Evolutionary conservation across 2,113 vertebrate species (phyloP), one percentile per base, ranked within the genome.

Genomic region (Odontesthes bonariensis): DNA sequence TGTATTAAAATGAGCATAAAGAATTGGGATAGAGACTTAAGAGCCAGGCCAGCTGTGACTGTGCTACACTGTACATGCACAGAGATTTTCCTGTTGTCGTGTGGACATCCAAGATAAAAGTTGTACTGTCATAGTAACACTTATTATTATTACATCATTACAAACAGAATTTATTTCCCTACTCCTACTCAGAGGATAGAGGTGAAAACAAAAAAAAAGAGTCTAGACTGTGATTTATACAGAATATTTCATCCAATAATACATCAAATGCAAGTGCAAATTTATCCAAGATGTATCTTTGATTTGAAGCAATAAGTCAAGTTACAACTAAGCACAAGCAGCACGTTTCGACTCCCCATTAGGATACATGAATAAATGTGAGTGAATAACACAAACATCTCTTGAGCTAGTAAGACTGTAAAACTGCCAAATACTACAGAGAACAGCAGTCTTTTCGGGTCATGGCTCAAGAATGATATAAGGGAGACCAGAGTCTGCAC

Each of bases 271-370:
- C 6, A 20, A 13, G 27, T 27, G 31, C 10, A 35, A 20, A 62
- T 38, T 57, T 12, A 32, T 20, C 27, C 31, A 19, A 38, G 6
- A 12, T 33, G 3, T 23, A 42, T 10, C 64, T 60, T 20, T 58
- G 76, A 68, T 79, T 44, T 75, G 19, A 40, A 47, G 32, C 61
- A 58, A 55, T 1, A 32, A 14, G 40, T 33, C 27, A 47, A 65
- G 17, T 3, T 23, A 56, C 4, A 55, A 23, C 31, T 53, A 40
- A 63, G 38, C 22, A 12, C 32, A 9, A 17, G 38, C 17, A 33
- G 12, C 0, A 16, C 47, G 69, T 69, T 77, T 69, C 69, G 31
- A 55, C 5, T 70, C 55, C 56, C 20, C 22, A 57, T 77, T 56
- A 73, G 22, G 9, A 31, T n/a, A n/a, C 53, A 52, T 6, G 13